Percentiles rank a stretch among this genome's conserved stretches.
Conservation (phyloP, 2,888 invertebrate species). For the Nematopogon swammerdamellus region DNA sequence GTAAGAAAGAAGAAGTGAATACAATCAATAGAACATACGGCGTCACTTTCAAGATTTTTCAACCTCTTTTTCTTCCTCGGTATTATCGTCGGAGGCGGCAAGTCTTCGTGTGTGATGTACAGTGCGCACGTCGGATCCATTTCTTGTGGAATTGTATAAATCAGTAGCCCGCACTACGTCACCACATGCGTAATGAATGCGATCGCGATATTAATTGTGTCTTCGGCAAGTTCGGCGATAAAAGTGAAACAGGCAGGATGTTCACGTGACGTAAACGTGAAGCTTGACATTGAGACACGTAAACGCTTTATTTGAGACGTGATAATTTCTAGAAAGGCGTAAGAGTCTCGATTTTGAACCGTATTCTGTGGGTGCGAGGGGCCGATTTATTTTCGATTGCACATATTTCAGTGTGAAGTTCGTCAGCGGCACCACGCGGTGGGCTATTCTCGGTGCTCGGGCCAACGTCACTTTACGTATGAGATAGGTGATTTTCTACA, state of each 20-base stretch:
- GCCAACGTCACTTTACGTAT: neutral
- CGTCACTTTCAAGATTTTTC: conserved; percentile 23
- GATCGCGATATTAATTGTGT: neutral
- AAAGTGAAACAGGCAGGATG: conserved; percentile 25
- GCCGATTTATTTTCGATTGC: conserved; percentile 49
- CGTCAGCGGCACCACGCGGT: conserved; percentile 20
- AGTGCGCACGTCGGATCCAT: conserved; percentile 46
- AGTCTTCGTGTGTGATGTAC: conserved; percentile 41
- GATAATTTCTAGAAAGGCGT: conserved; percentile 41
- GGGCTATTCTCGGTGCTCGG: neutral
- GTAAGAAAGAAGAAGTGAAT: neutral
- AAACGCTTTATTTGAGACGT: neutral
- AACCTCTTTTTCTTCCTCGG: conserved; percentile 45
- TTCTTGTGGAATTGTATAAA: neutral
- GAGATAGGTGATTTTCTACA: no score
- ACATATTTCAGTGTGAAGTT: conserved; percentile 45
- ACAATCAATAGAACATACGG: neutral
- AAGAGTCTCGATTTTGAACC: conserved; percentile 51
- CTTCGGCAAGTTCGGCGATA: conserved; percentile 9
- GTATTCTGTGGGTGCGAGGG: conserved; percentile 35
- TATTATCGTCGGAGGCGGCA: conserved; percentile 33
- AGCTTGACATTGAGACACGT: neutral
- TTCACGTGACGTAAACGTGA: conserved; percentile 22
- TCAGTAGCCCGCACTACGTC: no score
- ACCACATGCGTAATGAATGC: neutral